phyloP scores from a whole-genome alignment of 2,797 vertebrate genomes.

The Epinephelus coioides region DNA sequence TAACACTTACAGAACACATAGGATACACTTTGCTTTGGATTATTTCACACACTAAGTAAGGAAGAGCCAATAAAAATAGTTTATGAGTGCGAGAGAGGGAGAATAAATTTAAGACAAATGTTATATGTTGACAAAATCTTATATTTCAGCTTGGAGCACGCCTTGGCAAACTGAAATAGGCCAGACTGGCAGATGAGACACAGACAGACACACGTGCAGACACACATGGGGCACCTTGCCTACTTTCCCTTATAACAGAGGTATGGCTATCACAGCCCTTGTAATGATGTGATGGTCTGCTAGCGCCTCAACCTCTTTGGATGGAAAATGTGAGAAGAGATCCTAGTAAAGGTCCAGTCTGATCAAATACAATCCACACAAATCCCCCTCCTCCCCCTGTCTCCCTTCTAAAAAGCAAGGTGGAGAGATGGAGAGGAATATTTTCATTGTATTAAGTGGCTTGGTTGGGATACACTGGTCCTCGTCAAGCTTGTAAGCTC shows the following conservation, averaged over 20 bases:
- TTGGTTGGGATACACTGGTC: conserved; percentile 48
- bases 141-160: conserved; percentile 38
- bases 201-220: conserved; percentile 18
- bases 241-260: conserved; percentile 76
- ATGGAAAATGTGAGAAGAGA: conserved; percentile 80
- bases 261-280: conserved; percentile 74
- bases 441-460: conserved; percentile 63
- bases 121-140: conserved; percentile 40
- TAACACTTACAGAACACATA: neutral
- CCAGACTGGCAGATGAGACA: conserved; percentile 42
- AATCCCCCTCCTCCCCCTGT: conserved; percentile 14
- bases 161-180: conserved; percentile 41
- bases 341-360: conserved; percentile 70
- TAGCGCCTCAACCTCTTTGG: conserved; percentile 75
- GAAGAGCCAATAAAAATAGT: neutral
- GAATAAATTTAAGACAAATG: conserved; percentile 33
- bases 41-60: neutral
- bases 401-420: conserved; percentile 47
- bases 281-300: conserved; percentile 87
- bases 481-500: conserved; percentile 59
- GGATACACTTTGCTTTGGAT: conserved; percentile 1
- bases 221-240: conserved; percentile 56
- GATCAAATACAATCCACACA: conserved; percentile 69
- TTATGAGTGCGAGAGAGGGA: neutral
- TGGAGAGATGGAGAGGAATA: conserved; percentile 54